These are phyloP conservation scores for Mesoclemmys tuberculata DNA, from an alignment of 2,113 vertebrate genomes.

Conservation along the genomic window DNA sequence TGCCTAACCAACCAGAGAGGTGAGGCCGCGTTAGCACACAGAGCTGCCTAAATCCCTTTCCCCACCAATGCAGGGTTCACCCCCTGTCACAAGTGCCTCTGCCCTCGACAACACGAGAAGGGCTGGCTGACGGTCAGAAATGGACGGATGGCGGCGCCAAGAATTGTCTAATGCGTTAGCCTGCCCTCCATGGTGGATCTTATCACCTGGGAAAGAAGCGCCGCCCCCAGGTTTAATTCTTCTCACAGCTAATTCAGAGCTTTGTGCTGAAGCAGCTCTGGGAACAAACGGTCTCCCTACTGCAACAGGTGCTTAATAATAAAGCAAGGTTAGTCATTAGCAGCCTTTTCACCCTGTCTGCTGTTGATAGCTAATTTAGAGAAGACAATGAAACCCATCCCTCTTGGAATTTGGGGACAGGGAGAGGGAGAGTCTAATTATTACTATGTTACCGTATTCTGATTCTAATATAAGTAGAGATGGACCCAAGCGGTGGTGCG, in stretches of 20 bases:
- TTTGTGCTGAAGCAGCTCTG: not conserved
- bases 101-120: rapidly evolving
- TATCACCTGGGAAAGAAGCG: not conserved
- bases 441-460: too few species aligned
- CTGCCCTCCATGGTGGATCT: not conserved
- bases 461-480: not conserved
- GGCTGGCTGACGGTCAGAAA: rapidly evolving
- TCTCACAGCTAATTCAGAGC: not conserved
- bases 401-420: not conserved
- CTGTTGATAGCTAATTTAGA: rapidly evolving
- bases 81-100: not conserved
- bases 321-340: not conserved
- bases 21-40: not conserved
- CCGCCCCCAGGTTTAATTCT: not conserved
- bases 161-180: rapidly evolving
- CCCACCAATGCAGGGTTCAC: too few species aligned
- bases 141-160: not conserved
- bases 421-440: not conserved
- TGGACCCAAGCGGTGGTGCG: not conserved
- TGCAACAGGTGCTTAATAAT: not conserved
- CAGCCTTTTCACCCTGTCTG: not conserved
- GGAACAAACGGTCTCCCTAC: not conserved
- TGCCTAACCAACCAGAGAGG: not conserved
- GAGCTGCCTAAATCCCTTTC: not conserved
- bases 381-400: not conserved